Percentiles rank a stretch among this genome's conserved stretches.
Evolutionary conservation across 1,140 invertebrate species (phyloP).

Genomic region (Anastrepha obliqua): DNA sequence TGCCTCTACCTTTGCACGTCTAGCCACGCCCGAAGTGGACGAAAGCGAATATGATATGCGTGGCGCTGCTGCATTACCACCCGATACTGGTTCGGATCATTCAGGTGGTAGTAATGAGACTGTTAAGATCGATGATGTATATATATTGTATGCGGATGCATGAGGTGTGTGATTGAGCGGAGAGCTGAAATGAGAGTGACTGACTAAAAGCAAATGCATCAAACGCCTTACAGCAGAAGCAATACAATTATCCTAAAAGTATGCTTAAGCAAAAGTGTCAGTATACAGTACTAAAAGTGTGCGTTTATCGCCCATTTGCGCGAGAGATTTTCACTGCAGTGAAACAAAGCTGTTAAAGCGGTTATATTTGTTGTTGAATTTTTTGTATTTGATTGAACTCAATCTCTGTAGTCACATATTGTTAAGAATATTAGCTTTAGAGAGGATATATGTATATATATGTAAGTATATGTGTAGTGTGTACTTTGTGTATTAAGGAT

Average conservation of each 20-base stretch:
- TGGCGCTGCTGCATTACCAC: constrained; percentile 61
- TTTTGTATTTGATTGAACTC: background rate
- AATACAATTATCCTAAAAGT: background rate
- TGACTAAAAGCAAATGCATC: background rate
- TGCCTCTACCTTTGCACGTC: constrained; percentile 26
- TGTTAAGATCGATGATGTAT: constrained; percentile 70
- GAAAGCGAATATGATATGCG: constrained; percentile 66
- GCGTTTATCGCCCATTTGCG: background rate
- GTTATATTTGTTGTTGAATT: too few relatives aligned
- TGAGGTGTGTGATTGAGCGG: constrained; percentile 26
- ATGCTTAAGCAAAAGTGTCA: background rate
- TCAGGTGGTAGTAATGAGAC: constrained; percentile 73
- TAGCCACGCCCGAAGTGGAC: constrained; percentile 56
- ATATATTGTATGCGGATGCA: constrained; percentile 69
- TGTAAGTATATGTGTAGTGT: background rate
- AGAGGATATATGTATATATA: background rate
- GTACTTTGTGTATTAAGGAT: too few relatives aligned
- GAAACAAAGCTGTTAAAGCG: too few relatives aligned
- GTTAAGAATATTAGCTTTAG: background rate
- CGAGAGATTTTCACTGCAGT: too few relatives aligned
- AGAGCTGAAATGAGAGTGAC: background rate
- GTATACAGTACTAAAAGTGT: background rate
- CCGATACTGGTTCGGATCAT: constrained; percentile 71
- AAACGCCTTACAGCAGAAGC: background rate
- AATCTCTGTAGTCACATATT: background rate